phyloP scores from a whole-genome alignment of 2,113 vertebrate species.

The Cromileptes altivelis region DNA sequence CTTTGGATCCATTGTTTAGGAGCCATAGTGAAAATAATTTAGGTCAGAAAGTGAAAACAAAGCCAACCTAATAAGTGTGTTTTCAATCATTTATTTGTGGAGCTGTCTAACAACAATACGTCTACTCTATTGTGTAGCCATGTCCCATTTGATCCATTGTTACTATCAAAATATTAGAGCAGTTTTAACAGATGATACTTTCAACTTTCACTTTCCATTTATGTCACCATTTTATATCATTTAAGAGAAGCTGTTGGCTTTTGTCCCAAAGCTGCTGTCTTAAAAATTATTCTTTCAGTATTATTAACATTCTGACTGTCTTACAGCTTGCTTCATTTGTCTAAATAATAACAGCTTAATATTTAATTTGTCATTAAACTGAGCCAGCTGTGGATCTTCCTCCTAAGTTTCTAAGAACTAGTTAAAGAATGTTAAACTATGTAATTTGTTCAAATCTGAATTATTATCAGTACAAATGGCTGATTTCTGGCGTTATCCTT shows the following conservation, averaged over 20 bases:
- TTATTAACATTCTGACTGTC: conserved; percentile 17
- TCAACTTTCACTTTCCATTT: conserved; percentile 13
- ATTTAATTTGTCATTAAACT: neutral
- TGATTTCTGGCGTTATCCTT: neutral
- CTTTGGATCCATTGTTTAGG: too few relatives aligned
- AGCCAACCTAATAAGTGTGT: too few relatives aligned
- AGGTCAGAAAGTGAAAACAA: too few relatives aligned
- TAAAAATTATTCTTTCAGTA: neutral
- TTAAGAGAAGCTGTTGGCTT: neutral
- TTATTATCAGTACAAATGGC: neutral
- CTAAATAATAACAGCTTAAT: neutral
- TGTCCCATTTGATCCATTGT: neutral
- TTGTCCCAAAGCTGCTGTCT: neutral
- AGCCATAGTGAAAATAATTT: too few relatives aligned
- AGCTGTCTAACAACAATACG: too few relatives aligned
- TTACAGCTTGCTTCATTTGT: neutral
- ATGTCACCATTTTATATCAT: neutral
- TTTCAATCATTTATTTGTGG: too few relatives aligned
- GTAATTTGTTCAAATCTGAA: neutral
- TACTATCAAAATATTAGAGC: neutral
- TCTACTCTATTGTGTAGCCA: too few relatives aligned
- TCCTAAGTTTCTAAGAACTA: neutral
- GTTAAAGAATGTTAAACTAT: neutral
- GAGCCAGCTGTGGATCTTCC: neutral
- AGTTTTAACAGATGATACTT: neutral